Conservation (phyloP, 2,888 invertebrate genomes). For the Meteorus cinctellus region DNA sequence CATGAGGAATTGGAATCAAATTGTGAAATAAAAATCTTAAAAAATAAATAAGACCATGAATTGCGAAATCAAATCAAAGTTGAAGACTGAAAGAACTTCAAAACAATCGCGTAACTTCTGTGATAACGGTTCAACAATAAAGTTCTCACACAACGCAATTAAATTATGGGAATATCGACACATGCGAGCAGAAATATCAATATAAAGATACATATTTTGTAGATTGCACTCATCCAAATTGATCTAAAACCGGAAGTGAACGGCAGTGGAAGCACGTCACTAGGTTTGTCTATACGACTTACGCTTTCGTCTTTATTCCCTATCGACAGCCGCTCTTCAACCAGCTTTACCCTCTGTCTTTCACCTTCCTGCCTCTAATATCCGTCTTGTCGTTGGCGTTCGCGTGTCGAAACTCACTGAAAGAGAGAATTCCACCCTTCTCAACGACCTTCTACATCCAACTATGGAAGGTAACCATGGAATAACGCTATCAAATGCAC, state of each 20-base stretch:
- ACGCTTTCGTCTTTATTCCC: conserved; percentile 22
- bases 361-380: conserved; percentile 36
- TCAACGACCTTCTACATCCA: conserved; percentile 46
- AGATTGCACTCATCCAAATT: neutral
- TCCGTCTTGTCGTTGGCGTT: conserved; percentile 42
- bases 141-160: neutral
- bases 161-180: neutral
- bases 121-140: too few species aligned
- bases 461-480: conserved; percentile 59
- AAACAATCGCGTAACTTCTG: neutral
- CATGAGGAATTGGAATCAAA: too few species aligned
- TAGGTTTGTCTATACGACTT: conserved; percentile 3
- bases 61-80: neutral
- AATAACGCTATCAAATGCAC: conserved; percentile 71
- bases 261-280: conserved; percentile 1
- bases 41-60: neutral
- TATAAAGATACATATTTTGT: neutral
- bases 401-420: conserved; percentile 51
- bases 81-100: neutral
- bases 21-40: neutral
- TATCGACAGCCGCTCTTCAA: conserved; percentile 39
- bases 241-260: neutral
- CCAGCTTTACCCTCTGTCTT: conserved; percentile 14
- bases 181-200: neutral
- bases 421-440: conserved; percentile 39